These are phyloP conservation scores for Barnardius zonarius DNA, from an alignment of 2,113 vertebrate species.

Conservation along the genomic window DNA sequence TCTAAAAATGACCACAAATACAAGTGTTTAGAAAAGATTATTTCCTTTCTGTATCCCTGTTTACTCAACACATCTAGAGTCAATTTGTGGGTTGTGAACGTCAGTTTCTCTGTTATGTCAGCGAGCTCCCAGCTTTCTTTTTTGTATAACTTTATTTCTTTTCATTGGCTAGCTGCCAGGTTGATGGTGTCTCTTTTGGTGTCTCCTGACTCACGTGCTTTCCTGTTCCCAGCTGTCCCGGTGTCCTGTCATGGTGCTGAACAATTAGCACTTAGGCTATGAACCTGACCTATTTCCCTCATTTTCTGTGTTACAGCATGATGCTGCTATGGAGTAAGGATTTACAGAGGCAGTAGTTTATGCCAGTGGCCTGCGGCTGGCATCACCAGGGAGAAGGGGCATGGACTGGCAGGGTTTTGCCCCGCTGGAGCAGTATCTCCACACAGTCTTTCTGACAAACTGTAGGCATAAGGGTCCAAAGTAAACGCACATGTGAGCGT, in stretches of 20 bases:
- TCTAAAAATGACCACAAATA: constrained; percentile 36
- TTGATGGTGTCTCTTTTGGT: not conserved
- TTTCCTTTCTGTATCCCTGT: constrained; percentile 26
- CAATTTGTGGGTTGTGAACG: not conserved
- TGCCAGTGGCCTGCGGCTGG: not conserved
- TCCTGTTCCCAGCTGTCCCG: not conserved
- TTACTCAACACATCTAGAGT: constrained; percentile 16
- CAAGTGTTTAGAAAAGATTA: constrained; percentile 22
- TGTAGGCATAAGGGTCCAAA: not conserved
- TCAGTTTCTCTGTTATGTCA: not conserved
- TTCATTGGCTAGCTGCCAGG: not conserved
- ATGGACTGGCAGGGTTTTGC: not conserved
- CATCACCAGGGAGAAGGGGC: not conserved
- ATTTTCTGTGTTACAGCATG: not conserved
- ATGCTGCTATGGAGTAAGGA: not conserved
- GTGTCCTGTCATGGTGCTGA: not conserved
- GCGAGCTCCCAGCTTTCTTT: not conserved
- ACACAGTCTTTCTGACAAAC: not conserved
- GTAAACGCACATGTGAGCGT: not conserved
- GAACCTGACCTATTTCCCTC: not conserved
- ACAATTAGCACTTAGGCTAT: not conserved
- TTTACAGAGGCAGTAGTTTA: not conserved
- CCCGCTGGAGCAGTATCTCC: not conserved
- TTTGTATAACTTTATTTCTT: not conserved
- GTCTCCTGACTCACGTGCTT: not conserved